These are phyloP conservation scores for Anabacerthia variegaticeps DNA, from an alignment of 2,797 vertebrate species.

Conservation along the genomic window DNA sequence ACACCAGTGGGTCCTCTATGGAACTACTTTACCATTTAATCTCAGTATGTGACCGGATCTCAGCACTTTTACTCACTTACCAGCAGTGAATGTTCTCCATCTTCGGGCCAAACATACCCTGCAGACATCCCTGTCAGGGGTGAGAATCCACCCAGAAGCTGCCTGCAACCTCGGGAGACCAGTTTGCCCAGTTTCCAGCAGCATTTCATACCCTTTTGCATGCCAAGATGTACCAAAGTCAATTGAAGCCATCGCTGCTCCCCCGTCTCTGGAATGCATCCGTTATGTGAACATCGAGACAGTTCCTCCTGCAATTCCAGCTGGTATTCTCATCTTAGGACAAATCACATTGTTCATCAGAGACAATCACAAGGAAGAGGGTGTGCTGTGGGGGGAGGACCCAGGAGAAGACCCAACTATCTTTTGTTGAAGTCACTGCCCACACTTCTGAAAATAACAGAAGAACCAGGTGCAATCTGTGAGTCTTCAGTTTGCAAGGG, in stretches of 20 bases:
- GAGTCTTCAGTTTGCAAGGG: not conserved
- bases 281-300: not conserved
- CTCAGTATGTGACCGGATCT: not conserved
- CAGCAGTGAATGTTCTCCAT: not conserved
- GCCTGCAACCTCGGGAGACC: not conserved
- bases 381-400: not conserved
- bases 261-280: not conserved
- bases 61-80: not conserved
- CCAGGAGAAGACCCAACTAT: not conserved
- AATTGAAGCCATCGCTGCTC: not conserved
- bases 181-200: not conserved
- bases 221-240: not conserved
- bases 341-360: not conserved
- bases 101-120: accelerated
- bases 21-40: not conserved
- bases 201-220: not conserved
- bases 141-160: not conserved
- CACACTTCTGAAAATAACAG: not conserved
- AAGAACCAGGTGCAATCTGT: not conserved
- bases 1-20: too few relatives aligned
- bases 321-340: not conserved
- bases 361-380: not conserved
- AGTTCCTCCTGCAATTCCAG: not conserved
- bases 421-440: not conserved
- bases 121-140: not conserved